Evolutionary conservation across 2,113 vertebrate genomes (phyloP).

Genomic region (Heptranchias perlo): DNA sequence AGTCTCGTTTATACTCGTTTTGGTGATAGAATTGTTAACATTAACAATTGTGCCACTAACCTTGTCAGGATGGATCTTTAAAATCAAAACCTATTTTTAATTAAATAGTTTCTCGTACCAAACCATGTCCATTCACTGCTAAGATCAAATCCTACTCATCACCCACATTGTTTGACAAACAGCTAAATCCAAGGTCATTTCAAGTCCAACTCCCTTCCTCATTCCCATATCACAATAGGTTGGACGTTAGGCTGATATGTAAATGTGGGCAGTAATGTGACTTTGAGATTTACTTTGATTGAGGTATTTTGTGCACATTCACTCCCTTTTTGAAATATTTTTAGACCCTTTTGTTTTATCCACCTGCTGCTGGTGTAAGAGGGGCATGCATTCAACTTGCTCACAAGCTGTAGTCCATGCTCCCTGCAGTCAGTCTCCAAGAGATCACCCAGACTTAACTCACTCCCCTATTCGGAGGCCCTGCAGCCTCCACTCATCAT

Average conservation of each 20-base stretch:
- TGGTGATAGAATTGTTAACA: too few species aligned
- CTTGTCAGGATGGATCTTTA: neutral
- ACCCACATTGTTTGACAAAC: neutral
- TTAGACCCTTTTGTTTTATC: neutral
- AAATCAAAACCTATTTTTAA: neutral
- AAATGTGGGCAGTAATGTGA: neutral
- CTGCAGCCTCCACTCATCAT: neutral
- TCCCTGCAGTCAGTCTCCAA: neutral
- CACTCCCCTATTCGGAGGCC: neutral
- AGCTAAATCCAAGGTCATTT: neutral
- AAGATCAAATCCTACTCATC: neutral
- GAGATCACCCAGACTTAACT: neutral
- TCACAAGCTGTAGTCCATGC: neutral
- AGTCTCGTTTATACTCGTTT: neutral
- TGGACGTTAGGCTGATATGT: neutral
- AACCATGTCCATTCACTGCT: neutral
- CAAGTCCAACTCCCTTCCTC: slow-evolving; percentile 16
- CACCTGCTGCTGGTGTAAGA: neutral
- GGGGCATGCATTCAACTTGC: neutral
- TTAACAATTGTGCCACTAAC: neutral
- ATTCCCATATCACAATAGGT: slow-evolving; percentile 7
- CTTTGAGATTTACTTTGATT: neutral
- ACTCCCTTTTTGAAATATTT: neutral
- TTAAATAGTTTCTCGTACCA: neutral
- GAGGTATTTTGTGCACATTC: neutral